Evolutionary conservation across 1,140 invertebrate species (phyloP).

Genomic region (Drosophila lacteicornis): DNA sequence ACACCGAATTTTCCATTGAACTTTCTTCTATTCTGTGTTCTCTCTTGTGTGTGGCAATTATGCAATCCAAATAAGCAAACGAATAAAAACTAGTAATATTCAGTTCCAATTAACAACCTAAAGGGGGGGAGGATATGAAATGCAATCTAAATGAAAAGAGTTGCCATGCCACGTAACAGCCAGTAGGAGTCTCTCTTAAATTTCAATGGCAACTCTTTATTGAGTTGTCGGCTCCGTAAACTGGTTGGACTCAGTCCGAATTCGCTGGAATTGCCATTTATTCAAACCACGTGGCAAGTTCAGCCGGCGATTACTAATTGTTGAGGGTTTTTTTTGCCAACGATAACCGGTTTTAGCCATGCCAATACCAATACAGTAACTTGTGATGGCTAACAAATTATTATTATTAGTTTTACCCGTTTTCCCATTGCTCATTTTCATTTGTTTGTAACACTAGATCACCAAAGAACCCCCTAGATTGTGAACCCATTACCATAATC

Average conservation of each 20-base stretch:
- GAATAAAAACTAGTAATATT: conserved; percentile 28
- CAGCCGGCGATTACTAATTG: conserved; percentile 8
- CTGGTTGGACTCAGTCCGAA: neutral
- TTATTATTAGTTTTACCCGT: too few species aligned
- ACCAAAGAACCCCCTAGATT: neutral
- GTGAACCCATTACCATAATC: neutral
- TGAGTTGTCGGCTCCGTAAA: conserved; percentile 2
- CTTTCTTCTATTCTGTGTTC: conserved; percentile 28
- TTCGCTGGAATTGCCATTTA: conserved; percentile 9
- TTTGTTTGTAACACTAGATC: neutral
- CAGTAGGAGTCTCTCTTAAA: neutral
- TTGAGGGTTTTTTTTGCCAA: conserved; percentile 4
- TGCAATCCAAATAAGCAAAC: conserved; percentile 35
- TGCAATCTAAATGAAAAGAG: neutral
- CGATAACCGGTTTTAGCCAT: conserved; percentile 25
- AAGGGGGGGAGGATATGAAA: neutral
- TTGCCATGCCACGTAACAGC: conserved; percentile 28
- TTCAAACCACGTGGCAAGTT: conserved; percentile 36
- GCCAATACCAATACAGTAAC: conserved; percentile 1
- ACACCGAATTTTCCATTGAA: conserved; percentile 31
- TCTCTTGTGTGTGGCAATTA: conserved; percentile 27
- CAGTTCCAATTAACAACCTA: conserved; percentile 15
- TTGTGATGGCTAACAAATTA: neutral
- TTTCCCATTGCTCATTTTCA: neutral
- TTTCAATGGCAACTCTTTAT: conserved; percentile 12